A percentile compares a stretch with the other conserved stretches of the same genome.
Conservation (phyloP, 2,113 vertebrate species). For the Poecile atricapillus region DNA sequence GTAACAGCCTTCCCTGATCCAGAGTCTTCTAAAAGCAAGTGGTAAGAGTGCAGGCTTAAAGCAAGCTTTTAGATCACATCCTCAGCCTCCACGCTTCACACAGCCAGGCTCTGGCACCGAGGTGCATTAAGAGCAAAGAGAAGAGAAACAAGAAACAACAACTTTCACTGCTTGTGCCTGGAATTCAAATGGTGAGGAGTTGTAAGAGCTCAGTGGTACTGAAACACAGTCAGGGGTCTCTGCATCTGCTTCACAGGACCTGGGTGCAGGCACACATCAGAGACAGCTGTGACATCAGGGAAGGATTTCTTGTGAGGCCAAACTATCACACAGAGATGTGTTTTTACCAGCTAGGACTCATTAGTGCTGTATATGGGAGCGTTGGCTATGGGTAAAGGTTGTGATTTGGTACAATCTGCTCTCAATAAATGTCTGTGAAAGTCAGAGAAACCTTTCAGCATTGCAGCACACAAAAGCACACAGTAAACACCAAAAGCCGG, state of each 20-base stretch:
- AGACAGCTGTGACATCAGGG: background rate
- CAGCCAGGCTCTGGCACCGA: background rate
- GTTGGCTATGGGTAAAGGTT: background rate
- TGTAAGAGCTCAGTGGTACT: background rate
- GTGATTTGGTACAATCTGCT: background rate
- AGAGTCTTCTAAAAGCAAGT: background rate
- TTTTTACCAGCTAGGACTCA: background rate
- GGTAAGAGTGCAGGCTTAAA: background rate
- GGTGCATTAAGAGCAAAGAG: background rate
- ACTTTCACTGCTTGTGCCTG: background rate
- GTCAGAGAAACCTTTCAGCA: background rate
- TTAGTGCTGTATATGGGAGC: accelerated
- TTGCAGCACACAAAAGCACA: background rate
- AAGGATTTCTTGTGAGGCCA: background rate
- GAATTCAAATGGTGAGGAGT: background rate
- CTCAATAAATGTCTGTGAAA: background rate
- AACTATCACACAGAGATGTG: background rate
- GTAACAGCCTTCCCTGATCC: background rate
- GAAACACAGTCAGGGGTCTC: background rate
- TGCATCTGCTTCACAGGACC: background rate
- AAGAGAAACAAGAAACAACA: background rate
- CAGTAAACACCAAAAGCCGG: background rate
- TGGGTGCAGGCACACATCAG: background rate
- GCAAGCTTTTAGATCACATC: background rate
- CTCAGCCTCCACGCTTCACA: background rate